Conservation (phyloP, 2,797 vertebrate genomes). For the Coilia nasus region DNA sequence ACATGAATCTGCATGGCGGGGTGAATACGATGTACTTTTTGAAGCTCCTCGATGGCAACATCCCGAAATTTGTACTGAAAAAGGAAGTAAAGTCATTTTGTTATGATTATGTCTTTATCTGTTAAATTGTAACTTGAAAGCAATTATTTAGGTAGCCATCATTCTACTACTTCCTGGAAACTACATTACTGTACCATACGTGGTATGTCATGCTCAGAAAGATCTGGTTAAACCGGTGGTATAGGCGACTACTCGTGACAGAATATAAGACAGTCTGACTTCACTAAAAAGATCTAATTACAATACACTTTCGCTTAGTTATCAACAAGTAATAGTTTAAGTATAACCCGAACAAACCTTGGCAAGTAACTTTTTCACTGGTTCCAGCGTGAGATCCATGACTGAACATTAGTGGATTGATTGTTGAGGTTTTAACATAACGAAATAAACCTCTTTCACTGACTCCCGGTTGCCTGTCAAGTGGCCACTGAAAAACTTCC, state of each 20-base stretch:
- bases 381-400: constrained; percentile 75
- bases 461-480: neutral
- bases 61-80: constrained; percentile 93
- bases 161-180: neutral
- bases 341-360: constrained; percentile 66
- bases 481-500: constrained; percentile 66
- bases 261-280: neutral
- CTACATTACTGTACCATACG: neutral
- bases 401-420: neutral
- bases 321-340: neutral
- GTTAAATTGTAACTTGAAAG: neutral
- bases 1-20: constrained; percentile 80
- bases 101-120: neutral
- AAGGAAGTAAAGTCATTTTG: neutral
- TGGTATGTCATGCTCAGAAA: neutral
- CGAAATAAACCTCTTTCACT: neutral
- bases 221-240: constrained; percentile 9
- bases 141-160: neutral
- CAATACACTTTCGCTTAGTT: neutral
- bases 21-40: constrained; percentile 77
- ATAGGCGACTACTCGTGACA: neutral
- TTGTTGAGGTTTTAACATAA: neutral
- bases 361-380: constrained; percentile 67
- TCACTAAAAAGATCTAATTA: neutral
- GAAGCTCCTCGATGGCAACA: constrained; percentile 89